Evolutionary conservation across 2,113 vertebrate genomes (phyloP), one percentile per base, ranked within the genome.

Genomic region (Spizaetus ornatus): DNA sequence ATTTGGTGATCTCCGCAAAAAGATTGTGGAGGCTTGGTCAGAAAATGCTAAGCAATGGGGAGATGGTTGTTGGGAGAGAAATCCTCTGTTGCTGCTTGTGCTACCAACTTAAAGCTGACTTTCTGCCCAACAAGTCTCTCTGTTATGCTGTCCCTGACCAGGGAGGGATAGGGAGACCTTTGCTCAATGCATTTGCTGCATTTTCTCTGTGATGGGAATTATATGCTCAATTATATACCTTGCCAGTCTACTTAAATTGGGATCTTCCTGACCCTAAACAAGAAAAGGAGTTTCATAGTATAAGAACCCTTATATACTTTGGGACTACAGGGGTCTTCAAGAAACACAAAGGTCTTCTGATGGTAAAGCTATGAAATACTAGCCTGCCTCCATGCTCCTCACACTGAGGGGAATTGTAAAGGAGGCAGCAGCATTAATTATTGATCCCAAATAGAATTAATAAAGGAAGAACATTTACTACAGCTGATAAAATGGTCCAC

Each of bases 381-480:
- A 65, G 47, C 77, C 59, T 48, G 16, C 16, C 52, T 77, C 58
- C 34, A 8, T 2, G 14, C 29, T 91, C 38, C 42, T 89, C 56
- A 8, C 22, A 16, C 56, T 1, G 14, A 81, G 40, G 70, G 32
- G 81, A 86, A 67, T n/a, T 76, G 81, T 5, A 40, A 79, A 89
- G 66, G 82, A 96, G 56, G 40, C 66, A 80, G 78, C 73, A 58
- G 74, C 89, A 93, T 96, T 82, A 96, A 97, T 97, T 96, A 96
- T 96, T 96, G 92, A 96, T 96, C 70, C 36, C 53, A 87, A 72
- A 90, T 63, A 90, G 81, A 96, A 94, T 96, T 96, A 97, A 96
- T 94, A 90, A 59, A 61, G 87, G 69, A 84, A 38, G 84, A 94
- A 80, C 85, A 61, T 91, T 80, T 52, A 74, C 87, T 85, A 61